Percentiles rank a stretch among this genome's conserved stretches.
Conservation (phyloP, 1,140 invertebrate genomes). For the Spodoptera frugiperda region DNA sequence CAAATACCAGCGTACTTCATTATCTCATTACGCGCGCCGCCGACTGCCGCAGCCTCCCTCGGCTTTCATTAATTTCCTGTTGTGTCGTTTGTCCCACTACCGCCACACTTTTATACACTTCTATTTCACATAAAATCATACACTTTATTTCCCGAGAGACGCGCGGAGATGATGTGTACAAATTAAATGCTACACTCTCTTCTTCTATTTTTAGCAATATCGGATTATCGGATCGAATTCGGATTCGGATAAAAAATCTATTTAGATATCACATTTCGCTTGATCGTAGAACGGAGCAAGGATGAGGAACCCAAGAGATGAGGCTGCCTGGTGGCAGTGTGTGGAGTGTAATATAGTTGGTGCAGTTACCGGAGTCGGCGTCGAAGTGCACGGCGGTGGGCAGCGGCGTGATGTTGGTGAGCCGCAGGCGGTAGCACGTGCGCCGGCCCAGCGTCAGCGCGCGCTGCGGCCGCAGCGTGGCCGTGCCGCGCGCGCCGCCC, state of each 20-base stretch:
- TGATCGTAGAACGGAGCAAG: too few relatives aligned
- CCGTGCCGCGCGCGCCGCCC: slow-evolving; percentile 29
- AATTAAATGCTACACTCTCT: neutral
- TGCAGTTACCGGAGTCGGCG: slow-evolving; percentile 49
- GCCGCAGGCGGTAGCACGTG: slow-evolving; percentile 57
- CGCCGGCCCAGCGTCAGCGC: slow-evolving; percentile 53
- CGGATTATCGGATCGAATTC: too few relatives aligned
- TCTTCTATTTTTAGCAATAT: too few relatives aligned
- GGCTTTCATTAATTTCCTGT: too few relatives aligned
- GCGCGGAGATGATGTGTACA: neutral
- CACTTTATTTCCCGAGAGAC: neutral
- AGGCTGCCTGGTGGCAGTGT: neutral
- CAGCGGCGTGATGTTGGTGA: slow-evolving; percentile 68
- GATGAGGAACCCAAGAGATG: too few relatives aligned
- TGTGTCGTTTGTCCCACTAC: too few relatives aligned
- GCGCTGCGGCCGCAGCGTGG: slow-evolving; percentile 58
- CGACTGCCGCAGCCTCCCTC: too few relatives aligned
- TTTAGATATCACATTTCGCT: too few relatives aligned
- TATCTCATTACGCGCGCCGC: too few relatives aligned
- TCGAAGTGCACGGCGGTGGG: slow-evolving; percentile 67
- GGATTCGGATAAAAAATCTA: too few relatives aligned
- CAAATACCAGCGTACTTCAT: neutral
- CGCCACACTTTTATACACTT: too few relatives aligned
- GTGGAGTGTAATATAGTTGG: neutral
- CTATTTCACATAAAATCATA: too few relatives aligned